Base-by-base conservation (phyloP, 2,113 vertebrate genomes). In the Alexandromys fortis region DNA sequence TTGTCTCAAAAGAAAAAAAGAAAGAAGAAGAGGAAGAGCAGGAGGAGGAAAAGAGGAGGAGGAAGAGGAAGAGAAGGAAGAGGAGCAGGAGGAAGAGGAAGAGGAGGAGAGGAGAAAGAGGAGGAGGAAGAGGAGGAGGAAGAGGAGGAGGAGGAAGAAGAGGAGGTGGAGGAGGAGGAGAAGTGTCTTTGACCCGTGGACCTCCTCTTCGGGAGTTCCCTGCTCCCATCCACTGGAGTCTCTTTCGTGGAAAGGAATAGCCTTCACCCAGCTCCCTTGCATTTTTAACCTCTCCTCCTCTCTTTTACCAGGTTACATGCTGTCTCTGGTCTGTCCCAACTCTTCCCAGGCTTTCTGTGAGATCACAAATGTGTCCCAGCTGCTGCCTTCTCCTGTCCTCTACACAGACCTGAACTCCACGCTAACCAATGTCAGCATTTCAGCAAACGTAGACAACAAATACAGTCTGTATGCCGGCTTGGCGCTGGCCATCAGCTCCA, bases 381-480 rank as follows among this genome's bases (percentile, higher is more conserved):
- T 91, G 9, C 52, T 0, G 70, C 73, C 92, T 42, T 73, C 95
- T 85, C 95, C 98, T 52, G 47, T 97, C 2, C 0, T 94, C 75
- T 78, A 96, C 70, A 26, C 72, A 9, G 89, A 97, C 0, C 67
- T 61, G 55, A 94, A 92, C 89, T 89, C 95, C 90, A 99, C 95
- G 85, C 92, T 93, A 96, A 98, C 86, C 0, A 96, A 73, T 76
- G 14, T 47, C 89, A 98, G 91, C 75, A 6, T 97, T 96, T 97
- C 98, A 45, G 81, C 81, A 0, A 75, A 97, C 49, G 28, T 70
- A n/a, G 98, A 96, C 96, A 98, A 93, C 90, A 98, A 93, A 87
- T 98, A 98, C 49, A 98, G 33, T 13, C 98, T 99, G 63, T 99
- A 97, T 10, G 3, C 98, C 33, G 99, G 99, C 76, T 95, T 99